Evolutionary conservation across 92 coral and sea anemone species (phyloP), one percentile per base, ranked within the genome.

Genomic region (Heliopora coerulea): DNA sequence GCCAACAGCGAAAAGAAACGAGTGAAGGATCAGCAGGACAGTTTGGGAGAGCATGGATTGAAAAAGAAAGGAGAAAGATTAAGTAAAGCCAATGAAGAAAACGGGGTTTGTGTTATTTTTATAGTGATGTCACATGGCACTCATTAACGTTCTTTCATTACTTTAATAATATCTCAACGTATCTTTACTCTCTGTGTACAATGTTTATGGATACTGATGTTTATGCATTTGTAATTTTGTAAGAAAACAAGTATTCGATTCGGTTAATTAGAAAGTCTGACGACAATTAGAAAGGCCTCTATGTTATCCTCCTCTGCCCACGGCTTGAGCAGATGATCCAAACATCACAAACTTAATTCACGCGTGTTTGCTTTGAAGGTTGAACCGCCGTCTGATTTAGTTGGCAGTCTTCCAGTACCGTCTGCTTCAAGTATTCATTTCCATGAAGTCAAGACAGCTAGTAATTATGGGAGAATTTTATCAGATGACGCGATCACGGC

Each of bases 321-420:
- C n/a, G n/a, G n/a, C n/a, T n/a, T n/a, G n/a, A n/a, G n/a, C n/a
- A n/a, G n/a, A n/a, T n/a, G n/a, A n/a, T n/a, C n/a, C n/a, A n/a
- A n/a, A n/a, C n/a, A n/a, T n/a, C n/a, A n/a, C n/a, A n/a, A n/a
- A n/a, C 4, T 37, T 4, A 4, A 4, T 11, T 37, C 42, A 37
- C 11, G 11, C 42, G 11, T 8, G 17, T 46, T 46, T 8, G 12
- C 15, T 25, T 49, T 62, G 18, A 56, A 92, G 97, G 80, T 83
- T 3, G 86, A 89, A 56, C 89, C 97, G 15, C 96, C 97, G 5
- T 62, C 88, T 12, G 87, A 80, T 26, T 63, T 92, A 48, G 81
- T 92, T 15, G 82, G 88, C 73, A 83, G 89, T 63, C 89, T 92
- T 50, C 92, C 97, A 25, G 88, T 92, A 49, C 97, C 97, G 0